Base-by-base conservation (phyloP, 2,113 vertebrate genomes). In the Irena cyanogastra region DNA sequence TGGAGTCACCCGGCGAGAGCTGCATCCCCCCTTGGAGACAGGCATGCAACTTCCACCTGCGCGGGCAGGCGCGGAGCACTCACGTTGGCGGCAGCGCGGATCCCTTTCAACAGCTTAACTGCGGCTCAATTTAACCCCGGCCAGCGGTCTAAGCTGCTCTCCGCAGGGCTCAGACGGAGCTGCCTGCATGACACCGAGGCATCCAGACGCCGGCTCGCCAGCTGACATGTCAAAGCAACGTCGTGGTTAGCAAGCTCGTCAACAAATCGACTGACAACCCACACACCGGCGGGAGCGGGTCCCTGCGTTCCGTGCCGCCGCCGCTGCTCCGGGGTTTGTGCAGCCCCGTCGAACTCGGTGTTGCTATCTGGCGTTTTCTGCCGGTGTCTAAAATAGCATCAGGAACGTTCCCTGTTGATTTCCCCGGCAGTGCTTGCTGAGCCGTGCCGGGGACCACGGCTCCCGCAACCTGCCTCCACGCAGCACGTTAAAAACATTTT, bases 371-470 rank as follows among this genome's bases (percentile, higher is more conserved):
- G 89, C 53, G 13, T 83, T 90, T 97, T 92, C 79, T 94, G 92
- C 92, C 60, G 3, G 10, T 27, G 93, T 93, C 81, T 93, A 96
- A 96, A 97, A 97, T 96, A 97, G 94, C 86, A 95, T 85, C 94
- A 65, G 71, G 56, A 90, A 49, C 33, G n/a, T 60, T 89, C 94
- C 80, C 93, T 47, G 69, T 87, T 88, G 91, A 71, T 86, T 89
- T 91, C 37, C 52, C 56, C 11, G 30, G 75, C 83, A 31, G 61
- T 1, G 88, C 86, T 91, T 27, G 86, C 90, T 60, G 88, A 90
- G 92, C 94, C 13, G 0, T 59, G 80, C 60, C 13, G 33, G 64
- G 85, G 59, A 92, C 52, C 56, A 47, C 86, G 30, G 81, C 80
- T 65, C 83, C 63, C 6, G 39, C 70, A 69, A 49, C 54, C 85